These are phyloP conservation scores for Hippocampus zosterae DNA, from an alignment of 2,113 vertebrate species.

Conservation along the genomic window DNA sequence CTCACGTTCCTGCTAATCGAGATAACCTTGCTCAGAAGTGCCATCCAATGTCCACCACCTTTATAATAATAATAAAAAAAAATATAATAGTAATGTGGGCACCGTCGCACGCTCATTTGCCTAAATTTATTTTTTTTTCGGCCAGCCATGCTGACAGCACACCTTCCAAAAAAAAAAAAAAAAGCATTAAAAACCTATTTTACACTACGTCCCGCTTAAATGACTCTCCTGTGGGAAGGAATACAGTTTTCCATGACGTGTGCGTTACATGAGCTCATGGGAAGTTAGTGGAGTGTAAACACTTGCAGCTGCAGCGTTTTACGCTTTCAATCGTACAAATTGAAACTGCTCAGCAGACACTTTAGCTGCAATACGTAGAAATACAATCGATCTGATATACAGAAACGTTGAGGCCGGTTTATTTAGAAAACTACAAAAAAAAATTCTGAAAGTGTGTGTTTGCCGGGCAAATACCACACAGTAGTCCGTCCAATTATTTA, in stretches of 20 bases:
- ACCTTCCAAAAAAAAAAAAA: not conserved
- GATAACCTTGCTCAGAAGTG: constrained; percentile 35
- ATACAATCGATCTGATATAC: not conserved
- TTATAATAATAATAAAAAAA: too few species aligned
- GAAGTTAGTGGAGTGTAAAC: constrained; percentile 5
- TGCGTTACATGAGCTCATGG: not conserved
- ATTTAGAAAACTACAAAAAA: not conserved
- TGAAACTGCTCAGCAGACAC: not conserved
- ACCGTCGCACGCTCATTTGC: constrained; percentile 13
- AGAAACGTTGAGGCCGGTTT: not conserved
- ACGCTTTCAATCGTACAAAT: not conserved
- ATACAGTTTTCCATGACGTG: constrained; percentile 1
- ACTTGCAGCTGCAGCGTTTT: constrained; percentile 23
- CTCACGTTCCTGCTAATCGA: constrained; percentile 36
- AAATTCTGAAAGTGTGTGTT: not conserved
- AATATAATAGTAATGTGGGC: too few species aligned
- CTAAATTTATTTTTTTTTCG: not conserved
- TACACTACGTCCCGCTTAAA: not conserved
- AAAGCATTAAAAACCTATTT: not conserved
- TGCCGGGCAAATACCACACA: not conserved
- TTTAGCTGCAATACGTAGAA: not conserved
- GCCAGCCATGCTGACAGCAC: not conserved
- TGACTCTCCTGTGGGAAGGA: not conserved
- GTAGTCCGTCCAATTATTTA: not conserved
- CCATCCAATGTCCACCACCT: constrained; percentile 41